These are phyloP conservation scores for Drosophila meridionalis DNA, from an alignment of 2,888 invertebrate species.

Conservation along the genomic window DNA sequence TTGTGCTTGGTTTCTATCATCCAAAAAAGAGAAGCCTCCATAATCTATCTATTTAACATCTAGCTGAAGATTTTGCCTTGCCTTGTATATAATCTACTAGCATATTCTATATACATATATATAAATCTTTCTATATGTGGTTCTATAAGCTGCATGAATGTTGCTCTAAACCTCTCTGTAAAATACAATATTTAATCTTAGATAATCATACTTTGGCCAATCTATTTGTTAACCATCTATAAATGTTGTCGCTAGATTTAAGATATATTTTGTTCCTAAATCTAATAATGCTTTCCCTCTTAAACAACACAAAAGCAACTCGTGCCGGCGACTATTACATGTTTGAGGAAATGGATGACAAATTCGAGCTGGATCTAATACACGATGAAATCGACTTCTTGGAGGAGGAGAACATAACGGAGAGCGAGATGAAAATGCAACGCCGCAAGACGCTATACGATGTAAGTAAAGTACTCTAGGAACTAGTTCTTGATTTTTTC, in stretches of 20 bases:
- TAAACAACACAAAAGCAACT: conserved; percentile 88
- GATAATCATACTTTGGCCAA: conserved; percentile 18
- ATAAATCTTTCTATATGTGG: neutral
- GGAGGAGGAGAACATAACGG: conserved; percentile 81
- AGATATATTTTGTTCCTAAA: fast-evolving
- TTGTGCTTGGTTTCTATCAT: conserved; percentile 60
- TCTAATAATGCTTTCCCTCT: conserved; percentile 24
- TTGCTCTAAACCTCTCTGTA: conserved; percentile 54
- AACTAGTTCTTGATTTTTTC: neutral
- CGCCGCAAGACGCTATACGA: conserved; percentile 83
- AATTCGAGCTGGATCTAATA: conserved; percentile 89
- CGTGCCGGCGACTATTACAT: conserved; percentile 99
- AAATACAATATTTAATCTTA: conserved; percentile 18
- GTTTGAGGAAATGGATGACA: conserved; percentile 97
- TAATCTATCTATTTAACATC: conserved; percentile 1
- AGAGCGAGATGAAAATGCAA: conserved; percentile 84
- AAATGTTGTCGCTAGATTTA: conserved; percentile 53
- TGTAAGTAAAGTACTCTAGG: conserved; percentile 69
- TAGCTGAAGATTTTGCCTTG: conserved; percentile 25
- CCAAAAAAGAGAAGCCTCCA: neutral
- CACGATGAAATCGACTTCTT: conserved; percentile 87
- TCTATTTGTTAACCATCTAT: conserved; percentile 47
- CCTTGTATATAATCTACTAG: conserved; percentile 48
- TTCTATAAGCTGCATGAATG: conserved; percentile 61
- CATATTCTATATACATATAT: conserved; percentile 2